These are phyloP conservation scores for Rousettus madagascariensis DNA, from an alignment of 2,797 vertebrate species.

Conservation along the genomic window DNA sequence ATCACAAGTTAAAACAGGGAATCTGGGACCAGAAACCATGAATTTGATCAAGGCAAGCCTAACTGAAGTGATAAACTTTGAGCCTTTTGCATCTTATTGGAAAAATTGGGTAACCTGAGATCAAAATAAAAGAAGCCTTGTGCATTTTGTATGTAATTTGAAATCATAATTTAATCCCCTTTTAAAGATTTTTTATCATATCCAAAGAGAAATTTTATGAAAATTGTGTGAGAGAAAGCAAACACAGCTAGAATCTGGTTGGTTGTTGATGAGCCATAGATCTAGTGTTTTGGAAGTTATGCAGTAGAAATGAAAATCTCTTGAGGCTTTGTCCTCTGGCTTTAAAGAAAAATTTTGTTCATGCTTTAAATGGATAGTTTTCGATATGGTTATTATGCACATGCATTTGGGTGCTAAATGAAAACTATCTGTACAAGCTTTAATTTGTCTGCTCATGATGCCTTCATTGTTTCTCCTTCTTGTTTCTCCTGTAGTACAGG, in stretches of 20 bases:
- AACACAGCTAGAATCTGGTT: background rate
- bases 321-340: background rate
- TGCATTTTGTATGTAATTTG: background rate
- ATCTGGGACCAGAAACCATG: background rate
- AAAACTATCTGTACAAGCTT: background rate
- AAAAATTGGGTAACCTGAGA: background rate
- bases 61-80: background rate
- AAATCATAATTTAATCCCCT: background rate
- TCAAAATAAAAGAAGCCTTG: background rate
- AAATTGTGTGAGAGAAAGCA: background rate
- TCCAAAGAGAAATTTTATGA: background rate
- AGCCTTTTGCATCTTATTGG: background rate
- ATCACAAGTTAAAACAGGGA: background rate
- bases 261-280: background rate
- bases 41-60: conserved; percentile 6
- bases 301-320: background rate
- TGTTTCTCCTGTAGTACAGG: background rate
- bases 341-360: background rate
- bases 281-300: background rate
- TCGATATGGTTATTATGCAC: background rate
- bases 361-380: background rate
- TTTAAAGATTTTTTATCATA: background rate
- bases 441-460: background rate
- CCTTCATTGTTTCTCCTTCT: background rate
- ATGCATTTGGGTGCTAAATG: background rate